A percentile compares a stretch with the other conserved stretches of the same genome.
phyloP scores from a whole-genome alignment of 2,113 vertebrate genomes.

The Lepus timidus region DNA sequence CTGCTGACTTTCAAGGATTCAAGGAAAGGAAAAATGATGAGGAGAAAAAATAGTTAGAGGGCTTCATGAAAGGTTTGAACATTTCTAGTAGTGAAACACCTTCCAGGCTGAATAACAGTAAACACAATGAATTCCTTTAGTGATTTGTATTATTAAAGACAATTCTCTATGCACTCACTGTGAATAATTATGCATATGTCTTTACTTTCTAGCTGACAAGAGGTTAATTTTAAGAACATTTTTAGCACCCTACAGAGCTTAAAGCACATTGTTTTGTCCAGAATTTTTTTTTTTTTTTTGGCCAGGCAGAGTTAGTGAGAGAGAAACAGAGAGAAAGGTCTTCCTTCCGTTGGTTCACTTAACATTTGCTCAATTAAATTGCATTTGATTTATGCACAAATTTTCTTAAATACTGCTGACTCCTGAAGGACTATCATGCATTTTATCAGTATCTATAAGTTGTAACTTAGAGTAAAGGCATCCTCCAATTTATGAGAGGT shows the following conservation, averaged over 20 bases:
- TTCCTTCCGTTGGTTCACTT: background rate
- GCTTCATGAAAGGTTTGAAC: background rate
- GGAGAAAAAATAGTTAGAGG: background rate
- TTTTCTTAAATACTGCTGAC: background rate
- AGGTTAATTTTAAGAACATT: background rate
- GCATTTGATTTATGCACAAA: background rate
- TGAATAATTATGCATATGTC: background rate
- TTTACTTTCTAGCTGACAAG: background rate
- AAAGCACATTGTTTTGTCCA: background rate
- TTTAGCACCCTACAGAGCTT: background rate
- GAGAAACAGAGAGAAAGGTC: too few species aligned
- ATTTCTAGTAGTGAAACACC: background rate
- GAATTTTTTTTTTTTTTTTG: too few species aligned
- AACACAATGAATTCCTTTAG: background rate
- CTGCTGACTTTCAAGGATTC: background rate
- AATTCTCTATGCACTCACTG: background rate
- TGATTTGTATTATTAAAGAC: background rate
- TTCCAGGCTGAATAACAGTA: background rate
- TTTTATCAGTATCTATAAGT: background rate
- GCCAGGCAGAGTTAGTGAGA: too few species aligned
- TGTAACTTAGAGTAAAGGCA: constrained; percentile 5
- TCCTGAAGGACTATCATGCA: background rate
- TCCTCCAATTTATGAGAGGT: constrained; percentile 55
- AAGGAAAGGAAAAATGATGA: background rate
- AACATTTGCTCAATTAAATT: constrained; percentile 1